Evolutionary conservation across 2,797 vertebrate genomes (phyloP), one percentile per base, ranked within the genome.

Genomic region (Graptemys geographica): DNA sequence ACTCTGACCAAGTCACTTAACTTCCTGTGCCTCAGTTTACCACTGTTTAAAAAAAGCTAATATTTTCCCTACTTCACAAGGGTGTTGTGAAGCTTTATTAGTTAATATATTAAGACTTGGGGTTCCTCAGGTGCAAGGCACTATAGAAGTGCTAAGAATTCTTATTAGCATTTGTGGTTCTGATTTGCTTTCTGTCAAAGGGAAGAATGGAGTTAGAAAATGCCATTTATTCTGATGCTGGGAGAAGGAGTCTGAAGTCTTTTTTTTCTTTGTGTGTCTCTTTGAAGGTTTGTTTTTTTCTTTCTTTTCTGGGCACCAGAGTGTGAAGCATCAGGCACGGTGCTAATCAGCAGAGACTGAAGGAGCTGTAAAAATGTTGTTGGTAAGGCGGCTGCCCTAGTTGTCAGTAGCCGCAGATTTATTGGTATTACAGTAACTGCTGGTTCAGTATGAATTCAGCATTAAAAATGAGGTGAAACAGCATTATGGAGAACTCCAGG

Each of bases 161-260:
- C n/a, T 69, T 37, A 15, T 96, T 96, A 15, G 28, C 31, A 79
- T 84, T 95, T 95, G 95, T 90, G 92, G 94, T 93, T 96, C 95
- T 93, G 25, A 96, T 96, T 96, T 94, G 87, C 95, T 96, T 95
- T 74, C 93, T 93, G 90, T 97, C 94, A 95, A 96, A 97, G 93
- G 81, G 85, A 95, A 95, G 91, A 95, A 91, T 82, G 84, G 91
- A 44, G 83, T 94, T 94, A 95, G 95, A 96, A 96, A 96, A 96
- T 91, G 81, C 95, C 79, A 81, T 96, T 95, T 93, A 88, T 94
- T 97, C 92, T 95, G 96, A 94, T 93, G 79, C 91, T 79, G 90
- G 90, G 91, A 97, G 81, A 83, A 28, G 74, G 8, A 52, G 90
- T 94, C 90, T 93, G 93, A 95, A 95, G 88, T 53, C 2, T 18